phyloP scores from a whole-genome alignment of 2,113 vertebrate species.

The Cariama cristata region DNA sequence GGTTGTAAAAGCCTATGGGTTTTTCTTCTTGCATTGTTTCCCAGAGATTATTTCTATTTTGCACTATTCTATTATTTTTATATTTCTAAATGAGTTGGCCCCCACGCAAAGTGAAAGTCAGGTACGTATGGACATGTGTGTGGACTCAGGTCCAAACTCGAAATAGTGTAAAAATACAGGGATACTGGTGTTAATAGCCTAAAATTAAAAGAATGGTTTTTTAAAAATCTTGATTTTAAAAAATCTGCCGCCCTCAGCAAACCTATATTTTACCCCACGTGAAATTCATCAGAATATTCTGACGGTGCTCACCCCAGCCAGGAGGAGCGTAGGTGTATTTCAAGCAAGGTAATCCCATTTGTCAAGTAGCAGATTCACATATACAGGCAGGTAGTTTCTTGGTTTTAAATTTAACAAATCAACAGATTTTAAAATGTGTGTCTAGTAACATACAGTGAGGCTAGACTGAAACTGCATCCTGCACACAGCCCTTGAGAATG shows the following conservation, averaged over 20 bases:
- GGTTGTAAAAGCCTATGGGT: neutral
- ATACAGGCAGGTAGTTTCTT: neutral
- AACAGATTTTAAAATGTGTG: rapidly evolving
- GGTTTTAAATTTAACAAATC: neutral
- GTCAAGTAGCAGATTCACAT: neutral
- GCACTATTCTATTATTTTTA: neutral
- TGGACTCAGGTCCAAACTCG: neutral
- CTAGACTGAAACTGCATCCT: neutral
- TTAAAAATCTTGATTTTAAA: neutral
- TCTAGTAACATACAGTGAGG: neutral
- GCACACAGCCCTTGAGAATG: neutral
- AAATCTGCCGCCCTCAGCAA: neutral
- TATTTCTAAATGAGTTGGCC: neutral
- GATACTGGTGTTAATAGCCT: neutral
- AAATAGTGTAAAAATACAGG: neutral
- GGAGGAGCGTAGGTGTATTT: neutral
- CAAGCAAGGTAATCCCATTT: neutral
- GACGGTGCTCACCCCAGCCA: neutral
- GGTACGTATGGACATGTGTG: neutral
- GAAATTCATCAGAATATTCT: neutral
- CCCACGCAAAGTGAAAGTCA: neutral
- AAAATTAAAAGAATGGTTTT: neutral
- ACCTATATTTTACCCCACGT: neutral
- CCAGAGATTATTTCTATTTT: neutral
- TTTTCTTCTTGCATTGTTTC: neutral